Evolutionary conservation across 2,797 vertebrate genomes (phyloP), one percentile per base, ranked within the genome.

Genomic region (Gouania willdenowi): DNA sequence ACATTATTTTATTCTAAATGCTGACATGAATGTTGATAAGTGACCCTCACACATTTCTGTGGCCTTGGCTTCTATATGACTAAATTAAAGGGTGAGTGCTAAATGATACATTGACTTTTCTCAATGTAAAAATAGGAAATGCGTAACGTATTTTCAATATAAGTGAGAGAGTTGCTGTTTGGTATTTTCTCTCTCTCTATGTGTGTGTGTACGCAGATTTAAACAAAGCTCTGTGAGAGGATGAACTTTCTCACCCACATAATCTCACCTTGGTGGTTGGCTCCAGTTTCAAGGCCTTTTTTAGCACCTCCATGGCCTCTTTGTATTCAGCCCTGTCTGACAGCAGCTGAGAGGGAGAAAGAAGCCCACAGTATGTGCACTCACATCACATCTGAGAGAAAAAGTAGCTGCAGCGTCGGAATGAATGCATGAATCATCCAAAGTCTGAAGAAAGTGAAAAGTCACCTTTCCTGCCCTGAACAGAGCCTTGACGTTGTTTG

Each of bases 241-340:
- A 29, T 2, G 37, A 8, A 27, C 10, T 14, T 33, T 47, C 16
- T 44, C 41, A 27, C 19, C 41, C 49, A 61, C 24, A 45, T 59
- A 55, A 36, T 77, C 79, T 84, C 79, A 91, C 92, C 91, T 91
- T 94, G 54, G 75, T 91, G 54, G 87, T 58, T 1, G 91, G 91
- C 71, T 93, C 92, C 63, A 93, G 67, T 81, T 89, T 90, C 75
- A 93, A 69, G 37, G 92, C 91, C 74, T 72, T 88, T 79, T 79
- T 91, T 58, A 93, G 83, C 26, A 73, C 45, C 28, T 87, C 66
- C 80, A 87, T 88, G 2, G 90, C 91, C 57, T 90, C 88, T 50
- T 80, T 76, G 45, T 91, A 90, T 41, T 91, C 83, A 8, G 86
- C 85, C 66, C 55, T 83, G 54, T 92, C 90, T 11, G 91, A 91